phyloP scores from a whole-genome alignment of 2,113 vertebrate species.

The Limanda limanda region DNA sequence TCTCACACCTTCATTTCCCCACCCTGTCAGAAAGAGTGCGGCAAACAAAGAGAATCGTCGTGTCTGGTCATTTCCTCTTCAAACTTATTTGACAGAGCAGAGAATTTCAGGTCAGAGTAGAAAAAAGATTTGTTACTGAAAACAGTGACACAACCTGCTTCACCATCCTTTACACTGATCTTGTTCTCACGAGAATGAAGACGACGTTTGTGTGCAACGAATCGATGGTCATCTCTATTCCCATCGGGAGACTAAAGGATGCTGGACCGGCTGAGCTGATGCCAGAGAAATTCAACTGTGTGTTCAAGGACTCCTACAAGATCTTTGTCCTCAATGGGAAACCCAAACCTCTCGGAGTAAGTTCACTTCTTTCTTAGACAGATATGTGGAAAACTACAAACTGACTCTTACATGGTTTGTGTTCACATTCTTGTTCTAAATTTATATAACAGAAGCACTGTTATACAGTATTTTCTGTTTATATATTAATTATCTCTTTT shows the following conservation, averaged over 20 bases:
- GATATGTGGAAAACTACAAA: neutral
- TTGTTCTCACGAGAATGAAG: slow-evolving; percentile 54
- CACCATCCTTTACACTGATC: neutral
- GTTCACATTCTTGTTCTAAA: neutral
- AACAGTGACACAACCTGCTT: neutral
- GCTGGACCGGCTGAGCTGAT: slow-evolving; percentile 57
- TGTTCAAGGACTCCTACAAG: slow-evolving; percentile 82
- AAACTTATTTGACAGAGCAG: slow-evolving; percentile 22
- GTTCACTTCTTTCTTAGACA: slow-evolving; percentile 4
- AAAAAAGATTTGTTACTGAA: slow-evolving; percentile 18
- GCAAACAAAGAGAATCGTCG: neutral
- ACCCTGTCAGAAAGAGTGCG: neutral
- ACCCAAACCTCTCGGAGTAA: slow-evolving; percentile 79
- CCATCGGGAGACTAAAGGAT: slow-evolving; percentile 58
- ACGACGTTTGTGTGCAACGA: slow-evolving; percentile 76
- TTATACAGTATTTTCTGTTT: neutral
- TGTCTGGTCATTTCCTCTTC: slow-evolving; percentile 49
- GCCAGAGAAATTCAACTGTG: slow-evolving; percentile 77
- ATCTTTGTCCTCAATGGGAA: slow-evolving; percentile 71
- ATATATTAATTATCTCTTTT: neutral
- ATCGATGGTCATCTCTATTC: slow-evolving; percentile 81
- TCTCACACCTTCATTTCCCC: slow-evolving; percentile 54
- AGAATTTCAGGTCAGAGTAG: slow-evolving; percentile 11
- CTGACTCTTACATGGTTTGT: neutral
- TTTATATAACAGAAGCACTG: too few relatives aligned